These are phyloP conservation scores for Danio rerio DNA, from an alignment of 2,113 vertebrate species.

Conservation along the genomic window GRCz12tu NC_133198.1:35192001-35192500, in stretches of 20 bases:
- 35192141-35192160: background rate
- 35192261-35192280: conserved; percentile 81
- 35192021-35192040: conserved; percentile 94
- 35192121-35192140: conserved; percentile 32
- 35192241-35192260: conserved; percentile 90
- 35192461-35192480: no score
- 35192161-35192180: conserved; percentile 1
- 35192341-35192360: background rate
- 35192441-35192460: no score
- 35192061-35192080: conserved; percentile 91
- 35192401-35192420: no score
- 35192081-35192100: conserved; percentile 84
- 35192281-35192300: conserved; percentile 85
- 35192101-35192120: conserved; percentile 85
- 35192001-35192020: conserved; percentile 31
- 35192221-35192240: conserved; percentile 93
- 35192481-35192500: no score
- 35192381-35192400: no score
- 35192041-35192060: conserved; percentile 92
- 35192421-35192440: no score
- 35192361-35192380: no score
- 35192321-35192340: background rate
- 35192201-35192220: conserved; percentile 86
- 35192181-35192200: background rate
- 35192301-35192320: background rate